Conservation (phyloP, 2,113 vertebrate species). For the Rhinichthys klamathensis region DNA sequence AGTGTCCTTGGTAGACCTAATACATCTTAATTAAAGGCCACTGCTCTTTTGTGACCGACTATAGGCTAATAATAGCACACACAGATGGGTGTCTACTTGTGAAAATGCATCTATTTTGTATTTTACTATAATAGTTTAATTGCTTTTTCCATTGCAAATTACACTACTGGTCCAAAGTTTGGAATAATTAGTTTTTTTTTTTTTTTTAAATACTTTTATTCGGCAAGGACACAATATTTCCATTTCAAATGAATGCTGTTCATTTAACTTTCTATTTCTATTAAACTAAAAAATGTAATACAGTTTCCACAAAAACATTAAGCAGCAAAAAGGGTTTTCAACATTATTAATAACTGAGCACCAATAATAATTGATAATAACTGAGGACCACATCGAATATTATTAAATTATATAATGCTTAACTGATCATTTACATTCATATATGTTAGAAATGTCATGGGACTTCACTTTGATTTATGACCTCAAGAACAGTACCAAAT, state of each 20-base stretch:
- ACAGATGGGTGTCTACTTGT: not conserved
- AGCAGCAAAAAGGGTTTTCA: too few relatives aligned
- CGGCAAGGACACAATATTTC: too few relatives aligned
- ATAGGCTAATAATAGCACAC: conserved; percentile 15
- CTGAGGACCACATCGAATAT: too few relatives aligned
- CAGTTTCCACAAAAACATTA: too few relatives aligned
- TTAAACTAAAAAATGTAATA: too few relatives aligned
- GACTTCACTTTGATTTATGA: not conserved
- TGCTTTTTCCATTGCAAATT: not conserved
- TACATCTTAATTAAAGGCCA: conserved; percentile 40
- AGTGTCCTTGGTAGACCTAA: conserved; percentile 30
- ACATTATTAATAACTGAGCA: too few relatives aligned
- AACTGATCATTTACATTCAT: not conserved
- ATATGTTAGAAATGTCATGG: not conserved
- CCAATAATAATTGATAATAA: too few relatives aligned
- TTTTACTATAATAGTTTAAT: not conserved
- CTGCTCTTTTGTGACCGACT: not conserved
- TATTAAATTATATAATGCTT: not conserved
- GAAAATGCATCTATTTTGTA: not conserved
- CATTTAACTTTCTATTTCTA: too few relatives aligned
- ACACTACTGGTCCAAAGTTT: not conserved
- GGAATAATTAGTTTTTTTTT: too few relatives aligned
- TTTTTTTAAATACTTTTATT: too few relatives aligned
- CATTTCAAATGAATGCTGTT: too few relatives aligned
- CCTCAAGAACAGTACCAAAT: not conserved